Percentiles rank a stretch among this genome's conserved stretches.
Evolutionary conservation across 92 coral and sea anemone genomes (phyloP).

Genomic region (Phenganax marumi): DNA sequence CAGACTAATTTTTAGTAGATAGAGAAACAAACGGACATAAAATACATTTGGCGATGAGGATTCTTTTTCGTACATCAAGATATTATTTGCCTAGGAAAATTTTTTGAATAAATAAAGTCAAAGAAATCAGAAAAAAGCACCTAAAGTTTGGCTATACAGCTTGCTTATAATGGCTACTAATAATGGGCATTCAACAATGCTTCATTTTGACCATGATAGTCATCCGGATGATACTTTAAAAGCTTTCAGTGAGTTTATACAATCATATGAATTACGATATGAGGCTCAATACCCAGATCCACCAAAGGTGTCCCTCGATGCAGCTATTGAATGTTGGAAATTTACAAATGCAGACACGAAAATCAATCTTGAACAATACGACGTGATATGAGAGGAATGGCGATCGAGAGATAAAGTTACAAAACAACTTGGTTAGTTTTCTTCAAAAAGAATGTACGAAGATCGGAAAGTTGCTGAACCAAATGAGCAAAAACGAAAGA

Average conservation of each 20-base stretch:
- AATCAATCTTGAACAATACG: not conserved
- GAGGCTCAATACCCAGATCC: slow-evolving; percentile 11
- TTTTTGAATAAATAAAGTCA: too few relatives aligned
- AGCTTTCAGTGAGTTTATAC: slow-evolving; percentile 10
- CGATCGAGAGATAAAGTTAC: not conserved
- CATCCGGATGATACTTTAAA: slow-evolving; percentile 23
- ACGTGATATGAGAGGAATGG: slow-evolving; percentile 3
- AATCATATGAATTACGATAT: not conserved
- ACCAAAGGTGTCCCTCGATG: not conserved
- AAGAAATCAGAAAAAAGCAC: too few relatives aligned
- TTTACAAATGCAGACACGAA: not conserved
- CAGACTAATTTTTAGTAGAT: too few relatives aligned
- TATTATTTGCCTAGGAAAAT: too few relatives aligned
- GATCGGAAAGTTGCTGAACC: slow-evolving; percentile 19
- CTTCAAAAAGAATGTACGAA: not conserved
- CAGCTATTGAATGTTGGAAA: slow-evolving; percentile 18
- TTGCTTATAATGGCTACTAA: too few relatives aligned
- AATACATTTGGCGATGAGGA: too few relatives aligned
- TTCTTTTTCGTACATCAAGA: too few relatives aligned
- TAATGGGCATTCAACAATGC: too few relatives aligned
- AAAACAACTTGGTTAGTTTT: not conserved
- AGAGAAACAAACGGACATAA: too few relatives aligned
- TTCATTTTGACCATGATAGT: slow-evolving; percentile 6
- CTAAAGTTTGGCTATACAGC: too few relatives aligned
- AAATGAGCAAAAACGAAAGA: not conserved